Percentiles rank a stretch among this genome's conserved stretches.
Evolutionary conservation across 2,113 vertebrate genomes (phyloP).

Genomic region (Stomatorhinus ivindoensis): DNA sequence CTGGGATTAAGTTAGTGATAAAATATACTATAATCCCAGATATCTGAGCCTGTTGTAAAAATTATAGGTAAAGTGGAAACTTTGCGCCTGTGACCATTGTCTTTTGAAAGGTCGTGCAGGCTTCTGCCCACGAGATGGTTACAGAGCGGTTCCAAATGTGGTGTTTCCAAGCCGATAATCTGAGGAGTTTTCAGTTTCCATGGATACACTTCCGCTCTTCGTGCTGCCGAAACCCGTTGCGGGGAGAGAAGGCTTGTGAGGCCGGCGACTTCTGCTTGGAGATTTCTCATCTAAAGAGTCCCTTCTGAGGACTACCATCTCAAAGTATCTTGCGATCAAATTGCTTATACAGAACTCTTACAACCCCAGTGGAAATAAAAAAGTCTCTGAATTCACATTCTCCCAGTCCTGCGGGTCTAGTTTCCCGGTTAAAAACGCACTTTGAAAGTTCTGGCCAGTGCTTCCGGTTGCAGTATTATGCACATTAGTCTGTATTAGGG

Average conservation of each 20-base stretch:
- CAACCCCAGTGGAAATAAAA: neutral
- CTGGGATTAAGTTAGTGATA: neutral
- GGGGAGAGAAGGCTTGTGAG: constrained; percentile 19
- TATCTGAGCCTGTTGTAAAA: neutral
- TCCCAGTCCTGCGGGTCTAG: neutral
- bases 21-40: neutral
- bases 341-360: neutral
- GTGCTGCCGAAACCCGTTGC: constrained; percentile 27
- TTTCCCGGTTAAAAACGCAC: neutral
- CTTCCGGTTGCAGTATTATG: neutral
- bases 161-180: constrained; percentile 30
- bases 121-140: neutral
- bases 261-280: constrained; percentile 13
- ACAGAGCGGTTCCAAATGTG: constrained; percentile 15
- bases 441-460: neutral
- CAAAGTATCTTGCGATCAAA: constrained; percentile 16
- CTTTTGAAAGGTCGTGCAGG: neutral
- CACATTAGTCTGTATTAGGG: neutral
- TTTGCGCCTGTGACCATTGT: neutral
- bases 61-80: neutral
- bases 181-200: constrained; percentile 42
- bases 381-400: neutral
- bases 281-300: constrained; percentile 8
- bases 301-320: constrained; percentile 16
- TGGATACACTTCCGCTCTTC: constrained; percentile 39